Conservation (phyloP, 2,888 invertebrate genomes). For the Hoplodrina blanda region DNA sequence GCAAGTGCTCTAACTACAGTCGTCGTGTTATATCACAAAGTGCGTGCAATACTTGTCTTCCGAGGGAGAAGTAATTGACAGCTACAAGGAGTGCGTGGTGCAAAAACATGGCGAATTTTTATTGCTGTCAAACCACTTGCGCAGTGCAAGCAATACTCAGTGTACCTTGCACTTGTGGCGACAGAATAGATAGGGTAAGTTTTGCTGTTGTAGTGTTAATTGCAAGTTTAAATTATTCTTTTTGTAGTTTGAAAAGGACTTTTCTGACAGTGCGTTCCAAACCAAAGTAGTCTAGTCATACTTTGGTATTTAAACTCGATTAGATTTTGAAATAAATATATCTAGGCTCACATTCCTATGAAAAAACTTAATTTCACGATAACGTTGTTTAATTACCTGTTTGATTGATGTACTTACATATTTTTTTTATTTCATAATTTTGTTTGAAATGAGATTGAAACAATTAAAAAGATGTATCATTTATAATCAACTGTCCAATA, state of each 20-base stretch:
- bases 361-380: too few relatives aligned
- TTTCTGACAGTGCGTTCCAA: neutral
- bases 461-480: too few relatives aligned
- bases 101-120: slow-evolving; percentile 87
- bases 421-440: too few relatives aligned
- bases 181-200: slow-evolving; percentile 37
- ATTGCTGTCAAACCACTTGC: slow-evolving; percentile 84
- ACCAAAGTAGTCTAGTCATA: too few relatives aligned
- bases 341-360: too few relatives aligned
- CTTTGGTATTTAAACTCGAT: too few relatives aligned
- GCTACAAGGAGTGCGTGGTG: slow-evolving; percentile 82
- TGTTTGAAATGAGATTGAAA: too few relatives aligned
- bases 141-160: slow-evolving; percentile 47
- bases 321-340: too few relatives aligned
- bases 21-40: slow-evolving; percentile 68
- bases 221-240: slow-evolving; percentile 34
- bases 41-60: slow-evolving; percentile 81
- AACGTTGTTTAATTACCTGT: too few relatives aligned
- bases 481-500: too few relatives aligned
- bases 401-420: too few relatives aligned
- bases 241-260: neutral
- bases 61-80: slow-evolving; percentile 83
- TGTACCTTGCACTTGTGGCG: slow-evolving; percentile 40
- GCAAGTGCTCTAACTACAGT: slow-evolving; percentile 41
- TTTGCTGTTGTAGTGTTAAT: slow-evolving; percentile 36